Conservation (phyloP, 2,113 vertebrate species). For the Caracal caracal region DNA sequence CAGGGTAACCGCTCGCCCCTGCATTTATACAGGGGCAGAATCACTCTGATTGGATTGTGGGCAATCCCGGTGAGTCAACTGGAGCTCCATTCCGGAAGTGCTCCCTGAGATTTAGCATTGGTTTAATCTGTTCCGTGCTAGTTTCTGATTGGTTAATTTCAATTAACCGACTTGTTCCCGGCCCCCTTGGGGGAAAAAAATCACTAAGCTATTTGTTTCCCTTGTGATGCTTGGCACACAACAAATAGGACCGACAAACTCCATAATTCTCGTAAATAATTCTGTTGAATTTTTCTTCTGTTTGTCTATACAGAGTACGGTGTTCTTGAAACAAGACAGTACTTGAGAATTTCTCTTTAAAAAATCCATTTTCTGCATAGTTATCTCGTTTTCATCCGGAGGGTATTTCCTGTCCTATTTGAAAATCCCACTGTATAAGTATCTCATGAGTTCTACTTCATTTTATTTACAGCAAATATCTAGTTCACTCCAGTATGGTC, state of each 20-base stretch:
- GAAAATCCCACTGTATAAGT: neutral
- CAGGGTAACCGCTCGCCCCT: accelerated
- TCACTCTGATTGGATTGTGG: slow-evolving; percentile 50
- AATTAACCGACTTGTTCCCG: accelerated
- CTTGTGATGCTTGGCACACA: neutral
- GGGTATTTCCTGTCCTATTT: neutral
- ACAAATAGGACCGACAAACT: neutral
- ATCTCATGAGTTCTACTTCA: neutral
- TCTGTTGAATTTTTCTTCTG: neutral
- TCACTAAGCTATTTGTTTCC: neutral
- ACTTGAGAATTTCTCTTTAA: neutral
- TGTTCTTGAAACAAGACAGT: neutral
- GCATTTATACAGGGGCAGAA: slow-evolving; percentile 1
- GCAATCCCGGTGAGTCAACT: neutral
- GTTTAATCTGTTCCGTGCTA: accelerated
- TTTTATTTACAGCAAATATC: too few species aligned
- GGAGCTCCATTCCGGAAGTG: neutral
- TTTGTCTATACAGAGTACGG: neutral
- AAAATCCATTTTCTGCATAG: neutral
- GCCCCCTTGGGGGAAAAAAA: accelerated
- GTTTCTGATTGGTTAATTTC: slow-evolving; percentile 26
- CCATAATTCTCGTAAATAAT: neutral
- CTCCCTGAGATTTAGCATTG: accelerated
- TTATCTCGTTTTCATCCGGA: neutral
- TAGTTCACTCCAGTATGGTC: neutral